A percentile compares a stretch with the other conserved stretches of the same genome.
phyloP scores from a whole-genome alignment of 2,888 invertebrate genomes.

The Melinaea menophilus region DNA sequence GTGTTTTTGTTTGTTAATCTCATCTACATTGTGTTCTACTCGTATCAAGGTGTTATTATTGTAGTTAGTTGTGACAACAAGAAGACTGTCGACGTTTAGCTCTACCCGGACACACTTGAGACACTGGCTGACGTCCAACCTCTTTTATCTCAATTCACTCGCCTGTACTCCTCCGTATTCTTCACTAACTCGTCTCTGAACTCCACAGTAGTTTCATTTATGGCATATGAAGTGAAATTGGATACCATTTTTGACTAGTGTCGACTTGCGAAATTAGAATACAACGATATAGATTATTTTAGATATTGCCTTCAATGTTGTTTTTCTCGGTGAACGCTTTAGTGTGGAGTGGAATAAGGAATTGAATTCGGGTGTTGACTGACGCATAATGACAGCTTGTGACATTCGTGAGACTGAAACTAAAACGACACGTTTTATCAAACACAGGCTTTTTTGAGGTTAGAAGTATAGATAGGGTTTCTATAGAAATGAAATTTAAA shows the following conservation, averaged over 20 bases:
- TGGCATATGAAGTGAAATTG: slow-evolving; percentile 41
- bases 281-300: slow-evolving; percentile 35
- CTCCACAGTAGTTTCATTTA: slow-evolving; percentile 59
- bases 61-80: slow-evolving; percentile 5
- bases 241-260: slow-evolving; percentile 31
- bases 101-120: slow-evolving; percentile 65
- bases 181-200: slow-evolving; percentile 61
- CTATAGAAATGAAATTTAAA: too few relatives aligned
- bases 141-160: slow-evolving; percentile 73
- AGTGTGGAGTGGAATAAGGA: slow-evolving; percentile 49
- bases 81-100: slow-evolving; percentile 53
- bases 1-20: not conserved
- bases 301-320: slow-evolving; percentile 46
- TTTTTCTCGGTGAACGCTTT: slow-evolving; percentile 41
- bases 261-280: slow-evolving; percentile 12
- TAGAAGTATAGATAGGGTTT: too few relatives aligned
- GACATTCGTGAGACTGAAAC: slow-evolving; percentile 55
- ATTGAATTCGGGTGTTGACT: slow-evolving; percentile 71
- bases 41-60: not conserved
- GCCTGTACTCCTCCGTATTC: slow-evolving; percentile 52
- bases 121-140: slow-evolving; percentile 69
- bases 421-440: slow-evolving; percentile 45
- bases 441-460: not conserved
- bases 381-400: slow-evolving; percentile 59
- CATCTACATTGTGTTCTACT: not conserved